A percentile compares a stretch with the other conserved stretches of the same genome.
These are phyloP conservation scores for Molorchus minor DNA, from an alignment of 2,888 invertebrate species.

Conservation along the genomic window DNA sequence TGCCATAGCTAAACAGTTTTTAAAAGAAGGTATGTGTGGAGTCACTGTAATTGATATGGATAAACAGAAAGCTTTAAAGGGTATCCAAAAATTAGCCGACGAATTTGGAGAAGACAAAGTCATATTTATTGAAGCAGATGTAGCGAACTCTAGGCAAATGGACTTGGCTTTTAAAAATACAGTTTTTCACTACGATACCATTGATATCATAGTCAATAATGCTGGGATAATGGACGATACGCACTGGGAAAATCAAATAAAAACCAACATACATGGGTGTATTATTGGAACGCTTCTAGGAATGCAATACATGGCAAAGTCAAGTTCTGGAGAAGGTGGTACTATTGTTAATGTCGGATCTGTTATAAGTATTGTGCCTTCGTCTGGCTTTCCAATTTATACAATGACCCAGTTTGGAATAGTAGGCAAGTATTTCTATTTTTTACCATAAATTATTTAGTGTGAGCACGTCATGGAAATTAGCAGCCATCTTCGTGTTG, in stretches of 20 bases:
- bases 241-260: conserved; percentile 77
- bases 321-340: conserved; percentile 68
- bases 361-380: conserved; percentile 66
- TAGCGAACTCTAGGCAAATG: conserved; percentile 76
- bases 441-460: too few species aligned
- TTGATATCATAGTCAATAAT: conserved; percentile 72
- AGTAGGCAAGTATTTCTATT: conserved; percentile 55
- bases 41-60: conserved; percentile 77
- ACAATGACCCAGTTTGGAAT: conserved; percentile 62
- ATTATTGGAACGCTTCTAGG: conserved; percentile 64
- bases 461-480: too few species aligned
- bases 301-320: conserved; percentile 67
- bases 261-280: conserved; percentile 55
- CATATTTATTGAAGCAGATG: conserved; percentile 76
- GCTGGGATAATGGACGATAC: conserved; percentile 82
- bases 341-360: conserved; percentile 72
- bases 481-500: too few species aligned
- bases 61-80: conserved; percentile 70
- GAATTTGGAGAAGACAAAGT: conserved; percentile 76
- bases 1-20: conserved; percentile 72
- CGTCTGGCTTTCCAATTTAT: conserved; percentile 65
- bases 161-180: conserved; percentile 58
- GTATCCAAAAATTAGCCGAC: conserved; percentile 69
- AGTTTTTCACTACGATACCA: conserved; percentile 40
- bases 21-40: conserved; percentile 71